Conservation (phyloP, 2,797 vertebrate genomes). For the Okamejei kenojei region DNA sequence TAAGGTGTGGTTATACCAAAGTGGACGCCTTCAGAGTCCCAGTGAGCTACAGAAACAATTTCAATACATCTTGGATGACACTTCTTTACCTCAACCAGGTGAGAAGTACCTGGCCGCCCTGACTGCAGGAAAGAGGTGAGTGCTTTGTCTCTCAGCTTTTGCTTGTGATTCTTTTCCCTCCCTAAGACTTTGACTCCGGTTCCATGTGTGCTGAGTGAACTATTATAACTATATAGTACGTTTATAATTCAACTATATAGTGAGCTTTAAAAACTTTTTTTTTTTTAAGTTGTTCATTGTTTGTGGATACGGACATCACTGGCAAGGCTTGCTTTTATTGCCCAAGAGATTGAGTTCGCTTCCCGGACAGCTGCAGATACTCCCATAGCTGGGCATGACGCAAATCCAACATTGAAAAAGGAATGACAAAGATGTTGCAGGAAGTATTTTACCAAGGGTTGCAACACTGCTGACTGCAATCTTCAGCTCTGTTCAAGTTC, state of each 20-base stretch:
- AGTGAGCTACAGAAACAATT: constrained; percentile 78
- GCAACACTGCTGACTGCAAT: too few species aligned
- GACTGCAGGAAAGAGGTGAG: constrained; percentile 76
- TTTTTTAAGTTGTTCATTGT: too few species aligned
- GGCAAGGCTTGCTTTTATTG: too few species aligned
- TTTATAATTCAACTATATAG: neutral
- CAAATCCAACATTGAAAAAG: too few species aligned
- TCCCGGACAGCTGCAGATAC: too few species aligned
- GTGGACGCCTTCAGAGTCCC: constrained; percentile 68
- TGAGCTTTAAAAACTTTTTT: too few species aligned
- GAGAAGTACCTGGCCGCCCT: constrained; percentile 75
- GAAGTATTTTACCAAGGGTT: too few species aligned
- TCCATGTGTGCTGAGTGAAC: neutral
- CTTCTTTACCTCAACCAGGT: constrained; percentile 58
- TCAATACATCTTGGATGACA: constrained; percentile 73
- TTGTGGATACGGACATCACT: too few species aligned
- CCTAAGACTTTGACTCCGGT: neutral
- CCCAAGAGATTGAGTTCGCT: too few species aligned
- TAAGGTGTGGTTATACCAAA: constrained; percentile 66
- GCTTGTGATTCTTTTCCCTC: neutral
- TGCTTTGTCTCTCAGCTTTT: neutral
- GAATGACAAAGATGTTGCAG: too few species aligned
- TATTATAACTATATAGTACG: neutral
- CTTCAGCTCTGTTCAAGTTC: too few species aligned
- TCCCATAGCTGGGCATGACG: too few species aligned